phyloP scores from a whole-genome alignment of 1,140 invertebrate genomes.

The Hypsibius dujardini region DNA sequence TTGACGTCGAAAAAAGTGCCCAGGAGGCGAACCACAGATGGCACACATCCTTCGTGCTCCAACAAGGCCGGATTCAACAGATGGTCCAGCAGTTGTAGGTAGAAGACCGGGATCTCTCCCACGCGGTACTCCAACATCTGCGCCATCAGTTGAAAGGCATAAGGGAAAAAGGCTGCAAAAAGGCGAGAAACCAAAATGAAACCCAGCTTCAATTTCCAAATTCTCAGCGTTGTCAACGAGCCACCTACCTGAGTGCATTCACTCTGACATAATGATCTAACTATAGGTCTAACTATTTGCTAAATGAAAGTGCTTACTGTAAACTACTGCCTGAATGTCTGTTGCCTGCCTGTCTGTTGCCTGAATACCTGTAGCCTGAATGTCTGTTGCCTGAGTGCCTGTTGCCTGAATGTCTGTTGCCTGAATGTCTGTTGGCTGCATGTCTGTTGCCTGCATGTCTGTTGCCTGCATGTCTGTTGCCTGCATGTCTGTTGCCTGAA shows the following conservation, averaged over 20 bases:
- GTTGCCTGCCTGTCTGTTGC: too few relatives aligned
- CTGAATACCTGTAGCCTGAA: too few relatives aligned
- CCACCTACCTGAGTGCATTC: neutral
- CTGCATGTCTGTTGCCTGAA: too few relatives aligned
- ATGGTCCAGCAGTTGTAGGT: neutral
- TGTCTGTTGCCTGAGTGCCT: too few relatives aligned
- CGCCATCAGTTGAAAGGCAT: conserved; percentile 88
- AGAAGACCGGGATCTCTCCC: conserved; percentile 16
- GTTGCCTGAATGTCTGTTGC: too few relatives aligned
- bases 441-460: too few relatives aligned
- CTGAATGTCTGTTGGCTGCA: too few relatives aligned
- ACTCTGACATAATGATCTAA: neutral
- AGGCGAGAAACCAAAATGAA: neutral
- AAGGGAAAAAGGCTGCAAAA: conserved; percentile 76
- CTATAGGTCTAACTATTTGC: neutral
- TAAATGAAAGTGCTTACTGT: neutral
- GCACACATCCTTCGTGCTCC: neutral
- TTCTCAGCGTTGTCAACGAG: neutral
- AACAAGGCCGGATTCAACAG: neutral
- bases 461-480: too few relatives aligned
- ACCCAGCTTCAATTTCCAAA: neutral
- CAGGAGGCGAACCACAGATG: neutral
- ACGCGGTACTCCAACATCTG: conserved; percentile 64
- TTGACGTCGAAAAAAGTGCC: conserved; percentile 1
- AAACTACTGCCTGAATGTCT: too few relatives aligned